phyloP scores from a whole-genome alignment of 2,113 vertebrate species.

The Hassar affinis region DNA sequence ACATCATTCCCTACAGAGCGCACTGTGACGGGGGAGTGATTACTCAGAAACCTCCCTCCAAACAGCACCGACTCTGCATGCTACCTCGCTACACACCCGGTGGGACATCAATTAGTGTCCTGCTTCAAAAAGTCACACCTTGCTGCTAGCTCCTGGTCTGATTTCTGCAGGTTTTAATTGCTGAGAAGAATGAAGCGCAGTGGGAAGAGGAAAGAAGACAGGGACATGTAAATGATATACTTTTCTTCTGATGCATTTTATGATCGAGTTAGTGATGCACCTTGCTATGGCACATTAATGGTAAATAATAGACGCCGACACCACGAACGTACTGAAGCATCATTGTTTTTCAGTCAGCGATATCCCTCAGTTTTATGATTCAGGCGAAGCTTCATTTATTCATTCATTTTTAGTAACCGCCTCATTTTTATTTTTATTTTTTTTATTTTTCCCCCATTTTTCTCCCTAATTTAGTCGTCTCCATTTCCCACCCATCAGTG shows the following conservation, averaged over 20 bases:
- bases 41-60: constrained; percentile 38
- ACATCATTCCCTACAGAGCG: constrained; percentile 67
- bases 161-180: constrained; percentile 49
- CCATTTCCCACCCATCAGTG: too few species aligned
- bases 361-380: not conserved
- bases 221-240: not conserved
- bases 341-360: not conserved
- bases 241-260: constrained; percentile 7
- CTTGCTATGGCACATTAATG: not conserved
- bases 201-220: not conserved
- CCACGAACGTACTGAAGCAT: too few species aligned
- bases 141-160: not conserved
- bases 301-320: constrained; percentile 22
- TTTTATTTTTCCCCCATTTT: too few species aligned
- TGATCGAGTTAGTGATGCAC: not conserved
- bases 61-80: constrained; percentile 9
- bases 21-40: constrained; percentile 30
- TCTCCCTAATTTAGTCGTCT: too few species aligned
- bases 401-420: not conserved
- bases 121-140: constrained; percentile 44
- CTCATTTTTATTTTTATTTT: too few species aligned
- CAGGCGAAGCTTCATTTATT: not conserved
- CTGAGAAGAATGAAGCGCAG: constrained; percentile 23
- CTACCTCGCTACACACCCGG: constrained; percentile 14
- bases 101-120: constrained; percentile 48